phyloP scores from a whole-genome alignment of 1,140 invertebrate genomes.

The Drosophila triauraria region DNA sequence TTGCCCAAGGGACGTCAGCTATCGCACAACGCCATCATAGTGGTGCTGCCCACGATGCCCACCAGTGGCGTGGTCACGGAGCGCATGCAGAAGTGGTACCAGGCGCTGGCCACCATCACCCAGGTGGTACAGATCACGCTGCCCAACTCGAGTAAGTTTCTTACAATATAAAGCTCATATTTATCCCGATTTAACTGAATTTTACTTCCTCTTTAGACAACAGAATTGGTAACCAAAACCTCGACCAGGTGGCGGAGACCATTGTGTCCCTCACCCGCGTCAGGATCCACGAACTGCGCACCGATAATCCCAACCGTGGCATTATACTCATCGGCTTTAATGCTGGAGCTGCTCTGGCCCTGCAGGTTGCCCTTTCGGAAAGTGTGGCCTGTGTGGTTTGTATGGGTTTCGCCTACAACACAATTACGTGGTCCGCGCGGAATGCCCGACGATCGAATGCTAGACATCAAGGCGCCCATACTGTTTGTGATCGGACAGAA shows the following conservation, averaged over 20 bases:
- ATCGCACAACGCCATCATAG: conserved; percentile 90
- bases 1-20: conserved; percentile 87
- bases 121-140: conserved; percentile 89
- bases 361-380: conserved; percentile 89
- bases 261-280: conserved; percentile 89
- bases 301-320: conserved; percentile 89
- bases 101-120: conserved; percentile 89
- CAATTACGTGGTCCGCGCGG: conserved; percentile 91
- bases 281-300: conserved; percentile 90
- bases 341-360: conserved; percentile 90
- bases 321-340: conserved; percentile 93
- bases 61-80: conserved; percentile 86
- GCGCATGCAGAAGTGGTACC: conserved; percentile 90
- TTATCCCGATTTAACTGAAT: no score
- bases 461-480: conserved; percentile 91
- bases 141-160: conserved; percentile 78
- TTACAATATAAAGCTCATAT: no score
- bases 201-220: conserved; percentile 36
- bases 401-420: conserved; percentile 92
- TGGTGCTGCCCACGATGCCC: conserved; percentile 89
- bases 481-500: conserved; percentile 93
- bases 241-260: conserved; percentile 87
- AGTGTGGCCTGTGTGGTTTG: conserved; percentile 91
- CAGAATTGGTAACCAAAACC: conserved; percentile 67
- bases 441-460: conserved; percentile 91